Evolutionary conservation across 2,113 vertebrate genomes (phyloP).

Genomic region (Blennius ocellaris): DNA sequence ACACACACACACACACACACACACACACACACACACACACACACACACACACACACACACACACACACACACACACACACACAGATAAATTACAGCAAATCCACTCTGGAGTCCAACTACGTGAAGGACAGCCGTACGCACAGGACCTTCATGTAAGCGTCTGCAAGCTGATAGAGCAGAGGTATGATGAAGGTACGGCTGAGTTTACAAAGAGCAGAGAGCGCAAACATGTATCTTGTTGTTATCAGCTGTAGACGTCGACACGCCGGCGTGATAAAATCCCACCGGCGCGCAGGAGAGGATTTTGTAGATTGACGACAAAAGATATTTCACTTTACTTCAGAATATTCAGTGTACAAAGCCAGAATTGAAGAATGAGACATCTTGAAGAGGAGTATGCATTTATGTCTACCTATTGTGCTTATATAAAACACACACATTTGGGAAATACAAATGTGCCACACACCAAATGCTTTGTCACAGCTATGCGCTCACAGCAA

Average conservation of each 20-base stretch:
- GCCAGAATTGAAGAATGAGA: neutral
- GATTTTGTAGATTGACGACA: conserved; percentile 27
- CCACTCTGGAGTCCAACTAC: neutral
- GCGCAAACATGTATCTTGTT: conserved; percentile 47
- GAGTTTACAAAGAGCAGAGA: conserved; percentile 49
- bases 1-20: neutral
- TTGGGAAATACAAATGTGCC: neutral
- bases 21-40: no score
- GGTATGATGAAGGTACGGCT: neutral
- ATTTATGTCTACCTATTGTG: neutral
- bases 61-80: neutral
- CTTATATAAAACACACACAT: neutral
- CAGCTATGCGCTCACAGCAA: neutral
- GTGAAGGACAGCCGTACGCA: conserved; percentile 3
- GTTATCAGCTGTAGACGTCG: conserved; percentile 57
- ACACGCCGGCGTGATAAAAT: conserved; percentile 47
- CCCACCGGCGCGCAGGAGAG: conserved; percentile 7
- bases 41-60: no score
- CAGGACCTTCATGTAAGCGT: conserved; percentile 9
- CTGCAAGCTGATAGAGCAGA: neutral
- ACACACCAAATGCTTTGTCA: neutral
- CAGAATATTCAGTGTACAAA: conserved; percentile 35
- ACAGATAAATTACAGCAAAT: conserved; percentile 21
- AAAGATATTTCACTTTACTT: conserved; percentile 20
- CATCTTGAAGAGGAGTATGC: neutral